phyloP scores from a whole-genome alignment of 2,113 vertebrate species.

The Microcebus lehilahytsara region DNA sequence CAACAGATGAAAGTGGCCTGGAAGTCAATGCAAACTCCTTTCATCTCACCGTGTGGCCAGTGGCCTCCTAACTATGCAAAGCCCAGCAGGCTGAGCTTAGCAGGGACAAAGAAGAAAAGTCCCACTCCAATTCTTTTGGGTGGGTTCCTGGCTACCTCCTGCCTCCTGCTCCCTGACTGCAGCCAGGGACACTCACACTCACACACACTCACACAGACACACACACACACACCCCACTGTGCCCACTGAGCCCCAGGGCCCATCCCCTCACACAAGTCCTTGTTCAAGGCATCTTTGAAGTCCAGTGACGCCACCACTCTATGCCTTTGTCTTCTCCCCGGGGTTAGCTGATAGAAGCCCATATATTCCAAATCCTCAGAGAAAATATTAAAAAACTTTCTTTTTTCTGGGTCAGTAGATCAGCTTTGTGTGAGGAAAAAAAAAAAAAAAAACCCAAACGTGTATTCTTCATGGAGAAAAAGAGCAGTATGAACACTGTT shows the following conservation, averaged over 20 bases:
- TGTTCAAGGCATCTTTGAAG: slow-evolving; percentile 5
- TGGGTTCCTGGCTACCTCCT: neutral
- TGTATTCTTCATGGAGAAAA: neutral
- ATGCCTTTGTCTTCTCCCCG: neutral
- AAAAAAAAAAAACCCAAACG: neutral
- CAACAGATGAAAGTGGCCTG: slow-evolving; percentile 62
- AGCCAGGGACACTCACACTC: accelerated
- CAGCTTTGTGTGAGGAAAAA: neutral
- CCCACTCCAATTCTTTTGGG: neutral
- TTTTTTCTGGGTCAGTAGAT: slow-evolving; percentile 28
- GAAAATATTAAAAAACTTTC: neutral
- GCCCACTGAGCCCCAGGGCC: neutral
- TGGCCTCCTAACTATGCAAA: neutral
- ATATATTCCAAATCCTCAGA: slow-evolving; percentile 47
- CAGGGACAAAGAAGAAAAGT: neutral
- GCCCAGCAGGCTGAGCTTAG: neutral
- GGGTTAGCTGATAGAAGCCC: neutral
- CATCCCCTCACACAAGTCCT: neutral
- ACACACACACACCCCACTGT: neutral
- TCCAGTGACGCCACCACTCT: neutral
- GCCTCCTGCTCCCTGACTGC: neutral
- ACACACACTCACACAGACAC: accelerated
- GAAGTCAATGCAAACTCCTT: slow-evolving; percentile 44
- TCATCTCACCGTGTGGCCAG: neutral
- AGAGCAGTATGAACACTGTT: neutral